Base-by-base conservation (phyloP, 2,113 vertebrate genomes). In the Noturus placidus region DNA sequence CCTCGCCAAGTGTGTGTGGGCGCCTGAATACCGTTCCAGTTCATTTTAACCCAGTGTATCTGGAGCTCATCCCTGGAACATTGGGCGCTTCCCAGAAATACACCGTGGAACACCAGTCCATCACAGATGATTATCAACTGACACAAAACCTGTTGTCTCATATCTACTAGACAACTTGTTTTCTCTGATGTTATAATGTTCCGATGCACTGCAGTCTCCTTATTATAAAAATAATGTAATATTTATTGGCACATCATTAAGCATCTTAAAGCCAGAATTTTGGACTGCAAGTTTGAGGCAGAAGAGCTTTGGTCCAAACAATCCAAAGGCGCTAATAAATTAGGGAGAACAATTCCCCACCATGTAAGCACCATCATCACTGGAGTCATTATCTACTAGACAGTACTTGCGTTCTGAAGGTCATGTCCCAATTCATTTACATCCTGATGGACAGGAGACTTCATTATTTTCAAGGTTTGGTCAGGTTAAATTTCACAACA, bases 181-280 rank as follows among this genome's bases (percentile, higher is more conserved):
- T 67, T n/a, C 13, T 70, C 7, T 35, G 17, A 33, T 35, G 69
- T 72, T 46, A 13, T 56, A 27, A 46, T 50, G 72, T 22, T 14
- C 10, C 22, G 27, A 22, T 35, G 13, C 52, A 22, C 52, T 1
- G 6, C 46, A 30, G 25, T 69, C n/a, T 33, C 13, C 27, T 78
- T n/a, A 6, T n/a, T 52, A n/a, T n/a, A 78, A 17, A 78, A 52
- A 35, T 8, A 77, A 46, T 46, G 42, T 50, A 52, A n/a, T 52
- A 17, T n/a, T 77, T n/a, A 8, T 78, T 78, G n/a, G 10, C 19
- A 38, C 59, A 25, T 86, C 19, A 5, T 46, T n/a, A 52, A 7
- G 59, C n/a, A 27, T 79, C 59, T 65, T 86, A 67, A 63, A 33
- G 38, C 11, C 84, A 65, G 84, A 86, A 78, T 67, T 20, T 50